phyloP scores from a whole-genome alignment of 2,888 invertebrate genomes.

The Abrostola tripartita region DNA sequence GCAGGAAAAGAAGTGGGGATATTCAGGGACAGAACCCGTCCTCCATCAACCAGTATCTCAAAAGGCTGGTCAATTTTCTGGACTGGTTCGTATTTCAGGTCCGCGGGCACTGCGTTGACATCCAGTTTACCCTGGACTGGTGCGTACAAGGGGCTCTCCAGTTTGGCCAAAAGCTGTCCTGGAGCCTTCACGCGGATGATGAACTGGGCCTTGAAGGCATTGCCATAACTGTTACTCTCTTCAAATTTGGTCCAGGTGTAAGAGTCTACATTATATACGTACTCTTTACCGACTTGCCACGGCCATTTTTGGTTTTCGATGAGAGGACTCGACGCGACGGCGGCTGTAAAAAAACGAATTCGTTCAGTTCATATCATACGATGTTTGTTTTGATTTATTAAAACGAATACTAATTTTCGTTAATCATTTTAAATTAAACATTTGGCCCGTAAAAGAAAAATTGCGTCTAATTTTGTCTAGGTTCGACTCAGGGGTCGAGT shows the following conservation, averaged over 20 bases:
- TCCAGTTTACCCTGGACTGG: constrained; percentile 85
- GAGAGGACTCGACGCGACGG: constrained; percentile 66
- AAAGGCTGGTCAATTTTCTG: constrained; percentile 88
- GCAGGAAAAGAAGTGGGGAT: constrained; percentile 86
- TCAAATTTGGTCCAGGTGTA: constrained; percentile 89
- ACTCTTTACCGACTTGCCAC: constrained; percentile 88
- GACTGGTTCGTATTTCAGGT: constrained; percentile 86
- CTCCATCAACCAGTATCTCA: constrained; percentile 88
- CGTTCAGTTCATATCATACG: no score
- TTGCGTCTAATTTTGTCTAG: no score
- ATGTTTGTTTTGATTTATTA: no score
- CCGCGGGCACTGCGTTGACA: constrained; percentile 71
- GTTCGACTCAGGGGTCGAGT: no score
- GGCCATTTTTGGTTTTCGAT: constrained; percentile 68
- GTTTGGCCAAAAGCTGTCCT: constrained; percentile 80
- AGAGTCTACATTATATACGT: constrained; percentile 87
- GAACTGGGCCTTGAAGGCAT: constrained; percentile 84
- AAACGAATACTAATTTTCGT: no score
- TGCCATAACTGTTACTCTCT: constrained; percentile 82
- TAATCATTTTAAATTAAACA: no score
- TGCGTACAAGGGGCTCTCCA: constrained; percentile 86
- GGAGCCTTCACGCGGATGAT: constrained; percentile 84
- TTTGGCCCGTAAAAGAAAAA: no score
- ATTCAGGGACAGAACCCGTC: constrained; percentile 87
- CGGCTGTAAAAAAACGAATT: constrained; percentile 62